A percentile compares a stretch with the other conserved stretches of the same genome.
Conservation (phyloP, 2,888 invertebrate species). For the Drosophila hamatofila region DNA sequence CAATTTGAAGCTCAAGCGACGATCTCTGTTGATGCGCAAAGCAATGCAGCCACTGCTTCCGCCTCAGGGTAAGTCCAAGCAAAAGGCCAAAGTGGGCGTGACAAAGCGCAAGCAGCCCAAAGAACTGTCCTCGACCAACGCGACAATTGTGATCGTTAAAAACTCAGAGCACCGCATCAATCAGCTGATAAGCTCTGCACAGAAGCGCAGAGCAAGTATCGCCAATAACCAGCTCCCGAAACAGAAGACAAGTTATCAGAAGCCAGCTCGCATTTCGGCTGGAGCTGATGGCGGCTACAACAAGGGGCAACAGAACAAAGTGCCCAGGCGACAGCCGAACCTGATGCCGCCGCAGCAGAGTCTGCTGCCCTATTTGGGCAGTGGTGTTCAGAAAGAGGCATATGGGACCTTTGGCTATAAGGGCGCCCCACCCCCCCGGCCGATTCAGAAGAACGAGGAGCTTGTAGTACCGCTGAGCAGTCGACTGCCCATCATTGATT, state of each 20-base stretch:
- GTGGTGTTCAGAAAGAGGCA: neutral
- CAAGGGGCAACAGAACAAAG: neutral
- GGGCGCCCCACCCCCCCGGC: neutral
- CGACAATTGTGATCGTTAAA: slow-evolving; percentile 2
- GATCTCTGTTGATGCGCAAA: slow-evolving; percentile 29
- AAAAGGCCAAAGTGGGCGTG: neutral
- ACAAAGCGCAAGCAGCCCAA: neutral
- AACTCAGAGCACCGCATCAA: slow-evolving; percentile 1
- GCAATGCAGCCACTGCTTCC: slow-evolving; percentile 25
- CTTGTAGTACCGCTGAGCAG: slow-evolving; percentile 58
- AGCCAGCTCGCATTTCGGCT: neutral
- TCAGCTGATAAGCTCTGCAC: neutral
- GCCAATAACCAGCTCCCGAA: neutral
- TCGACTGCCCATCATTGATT: slow-evolving; percentile 69
- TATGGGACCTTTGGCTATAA: neutral
- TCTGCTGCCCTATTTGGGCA: neutral
- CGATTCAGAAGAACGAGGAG: slow-evolving; percentile 1
- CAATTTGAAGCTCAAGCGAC: neutral
- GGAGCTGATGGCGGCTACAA: neutral
- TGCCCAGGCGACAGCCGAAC: neutral
- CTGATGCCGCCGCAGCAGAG: neutral
- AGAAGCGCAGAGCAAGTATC: neutral
- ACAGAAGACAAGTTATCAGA: neutral
- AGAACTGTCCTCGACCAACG: neutral
- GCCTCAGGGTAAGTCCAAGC: neutral